Conservation (phyloP, 2,888 invertebrate genomes). For the Metacarcinus magister region DNA sequence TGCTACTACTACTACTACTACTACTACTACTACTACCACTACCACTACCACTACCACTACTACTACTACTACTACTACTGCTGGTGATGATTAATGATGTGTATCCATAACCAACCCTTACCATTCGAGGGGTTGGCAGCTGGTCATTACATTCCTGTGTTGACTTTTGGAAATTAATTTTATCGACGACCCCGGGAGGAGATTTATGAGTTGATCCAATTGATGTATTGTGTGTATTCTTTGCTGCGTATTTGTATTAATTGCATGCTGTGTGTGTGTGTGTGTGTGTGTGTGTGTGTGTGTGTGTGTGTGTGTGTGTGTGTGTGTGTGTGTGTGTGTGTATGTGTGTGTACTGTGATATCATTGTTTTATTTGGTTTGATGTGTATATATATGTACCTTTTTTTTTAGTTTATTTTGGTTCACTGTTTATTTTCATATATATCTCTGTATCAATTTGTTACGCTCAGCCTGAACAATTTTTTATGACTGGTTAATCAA, state of each 20-base stretch:
- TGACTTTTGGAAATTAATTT: conserved; percentile 11
- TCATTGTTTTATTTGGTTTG: neutral
- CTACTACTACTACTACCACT: conserved; percentile 1
- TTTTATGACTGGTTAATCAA: neutral
- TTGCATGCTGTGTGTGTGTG: neutral
- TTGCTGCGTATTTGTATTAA: neutral
- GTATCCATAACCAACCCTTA: neutral
- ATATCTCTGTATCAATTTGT: neutral
- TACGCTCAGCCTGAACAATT: neutral
- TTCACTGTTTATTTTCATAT: neutral
- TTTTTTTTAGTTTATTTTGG: neutral
- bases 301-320: neutral
- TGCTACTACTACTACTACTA: neutral
- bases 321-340: neutral
- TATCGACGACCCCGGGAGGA: neutral
- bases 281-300: neutral
- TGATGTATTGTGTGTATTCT: neutral
- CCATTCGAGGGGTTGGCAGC: neutral
- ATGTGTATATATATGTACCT: neutral
- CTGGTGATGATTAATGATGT: neutral
- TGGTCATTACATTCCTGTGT: neutral
- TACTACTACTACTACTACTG: neutral
- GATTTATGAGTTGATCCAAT: neutral
- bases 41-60: neutral
- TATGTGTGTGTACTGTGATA: neutral